Conservation (phyloP, 92 coral and sea anemone genomes). For the Palythoa caribaeorum region DNA sequence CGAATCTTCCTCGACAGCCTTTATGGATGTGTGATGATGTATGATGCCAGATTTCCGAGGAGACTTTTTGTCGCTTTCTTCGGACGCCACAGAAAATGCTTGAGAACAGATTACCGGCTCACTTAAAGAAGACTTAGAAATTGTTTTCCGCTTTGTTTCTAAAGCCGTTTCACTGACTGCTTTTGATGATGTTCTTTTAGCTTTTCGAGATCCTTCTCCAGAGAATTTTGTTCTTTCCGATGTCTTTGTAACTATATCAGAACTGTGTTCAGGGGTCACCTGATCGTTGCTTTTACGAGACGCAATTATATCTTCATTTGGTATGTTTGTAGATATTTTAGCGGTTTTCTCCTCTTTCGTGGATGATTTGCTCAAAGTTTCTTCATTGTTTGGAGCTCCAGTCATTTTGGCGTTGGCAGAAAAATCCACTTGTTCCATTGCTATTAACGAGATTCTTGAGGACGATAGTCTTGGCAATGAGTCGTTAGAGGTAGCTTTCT, state of each 20-base stretch:
- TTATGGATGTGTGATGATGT: too few relatives aligned
- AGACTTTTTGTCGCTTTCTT: conserved; percentile 8
- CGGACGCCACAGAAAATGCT: conserved; percentile 38
- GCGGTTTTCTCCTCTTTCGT: conserved; percentile 9
- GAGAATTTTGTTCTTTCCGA: conserved; percentile 20
- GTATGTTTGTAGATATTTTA: conserved; percentile 25
- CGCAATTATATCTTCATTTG: conserved; percentile 2
- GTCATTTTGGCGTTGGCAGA: background rate
- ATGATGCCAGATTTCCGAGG: conserved; percentile 24
- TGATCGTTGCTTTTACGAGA: background rate
- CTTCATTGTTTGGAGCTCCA: background rate
- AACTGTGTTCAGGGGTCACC: background rate
- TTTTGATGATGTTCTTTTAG: background rate
- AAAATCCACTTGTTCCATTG: conserved; percentile 4
- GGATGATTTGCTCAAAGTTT: background rate
- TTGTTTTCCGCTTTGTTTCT: background rate
- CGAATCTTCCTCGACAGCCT: too few relatives aligned
- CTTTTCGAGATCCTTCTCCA: background rate
- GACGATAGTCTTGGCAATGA: conserved; percentile 20
- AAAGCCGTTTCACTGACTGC: conserved; percentile 23
- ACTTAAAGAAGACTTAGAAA: conserved; percentile 8
- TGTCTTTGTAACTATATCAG: conserved; percentile 6
- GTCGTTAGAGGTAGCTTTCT: background rate
- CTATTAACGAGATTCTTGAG: conserved; percentile 34
- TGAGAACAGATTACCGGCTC: background rate